A percentile compares a stretch with the other conserved stretches of the same genome.
Evolutionary conservation across 2,113 vertebrate genomes (phyloP).

Genomic region (Regulus satrapa): DNA sequence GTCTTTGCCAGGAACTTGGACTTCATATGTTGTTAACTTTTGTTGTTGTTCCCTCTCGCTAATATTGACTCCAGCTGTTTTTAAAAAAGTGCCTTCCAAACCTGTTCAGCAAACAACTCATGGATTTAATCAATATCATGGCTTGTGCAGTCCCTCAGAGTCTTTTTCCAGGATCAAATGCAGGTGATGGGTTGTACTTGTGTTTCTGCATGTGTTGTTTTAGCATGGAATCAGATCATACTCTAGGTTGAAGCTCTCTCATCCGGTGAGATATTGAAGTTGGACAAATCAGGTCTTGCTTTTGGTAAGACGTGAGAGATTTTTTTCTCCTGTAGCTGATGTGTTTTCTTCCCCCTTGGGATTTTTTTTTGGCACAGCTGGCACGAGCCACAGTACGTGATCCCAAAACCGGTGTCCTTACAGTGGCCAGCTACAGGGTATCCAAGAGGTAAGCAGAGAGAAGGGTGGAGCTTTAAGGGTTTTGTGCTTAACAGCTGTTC

Average conservation of each 20-base stretch:
- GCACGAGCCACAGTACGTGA: constrained; percentile 95
- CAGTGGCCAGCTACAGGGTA: constrained; percentile 92
- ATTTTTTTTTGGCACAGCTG: constrained; percentile 74
- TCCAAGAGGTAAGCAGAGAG: constrained; percentile 88
- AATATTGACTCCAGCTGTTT: not conserved
- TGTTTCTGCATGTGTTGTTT: not conserved
- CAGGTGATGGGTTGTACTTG: not conserved
- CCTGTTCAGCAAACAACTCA: not conserved
- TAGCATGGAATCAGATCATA: not conserved
- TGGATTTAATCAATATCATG: not conserved
- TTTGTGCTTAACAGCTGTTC: not conserved
- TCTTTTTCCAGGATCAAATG: not conserved
- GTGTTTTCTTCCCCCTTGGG: constrained; percentile 14
- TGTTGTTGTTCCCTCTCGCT: not conserved
- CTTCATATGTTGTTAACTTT: not conserved
- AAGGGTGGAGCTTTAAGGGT: not conserved
- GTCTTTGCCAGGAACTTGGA: not conserved
- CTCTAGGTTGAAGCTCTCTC: not conserved
- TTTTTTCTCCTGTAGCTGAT: not conserved
- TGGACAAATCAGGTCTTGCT: not conserved
- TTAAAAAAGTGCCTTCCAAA: not conserved
- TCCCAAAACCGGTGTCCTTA: constrained; percentile 92
- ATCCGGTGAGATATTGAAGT: not conserved
- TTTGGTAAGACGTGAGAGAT: not conserved
- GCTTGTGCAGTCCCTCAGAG: not conserved